Base-by-base conservation (phyloP, 2,888 invertebrate genomes). In the Galerucella pusilla region DNA sequence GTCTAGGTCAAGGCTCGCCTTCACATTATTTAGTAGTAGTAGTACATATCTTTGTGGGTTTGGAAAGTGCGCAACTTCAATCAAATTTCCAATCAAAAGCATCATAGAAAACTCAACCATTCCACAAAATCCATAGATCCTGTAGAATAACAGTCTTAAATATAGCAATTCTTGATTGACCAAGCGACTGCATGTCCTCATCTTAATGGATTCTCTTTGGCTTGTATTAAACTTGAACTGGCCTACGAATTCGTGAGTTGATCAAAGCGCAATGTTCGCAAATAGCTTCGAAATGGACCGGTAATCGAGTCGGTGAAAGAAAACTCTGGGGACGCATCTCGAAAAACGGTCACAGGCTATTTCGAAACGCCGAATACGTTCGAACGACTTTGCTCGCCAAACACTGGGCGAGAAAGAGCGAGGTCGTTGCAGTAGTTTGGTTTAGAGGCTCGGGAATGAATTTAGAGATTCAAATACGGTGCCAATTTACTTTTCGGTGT, bases 261-360 rank as follows among this genome's bases (percentile, higher is more conserved):
- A 72, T 74, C 77, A 74, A 73, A 73, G 77, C 74, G 57, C 70
- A 64, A 54, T 71, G 77, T 73, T 77, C 76, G 75, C 76, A 78
- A 80, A 80, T 76, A 78, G 80, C 71, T 75, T 75, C 77, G 74
- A 80, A 78, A 79, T 78, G 75, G 76, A 74, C 73, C 77, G 65
- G 78, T 77, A 79, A 80, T 80, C 78, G 78, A 77, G 75, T 74
- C 68, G 68, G 57, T 35, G 11, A 25, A 45, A 74, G 75, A 68
- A 77, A 75, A 61, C 79, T 71, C 77, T 45, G 28, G 76, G 77
- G 79, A 77, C 72, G 68, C 75, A 73, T 76, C 69, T 77, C 69
- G 75, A 71, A 71, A 57, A 42, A 57, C 63, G 71, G 71, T 71
- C 71, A 71, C 71, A 71, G 65, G 65, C 71, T 42, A 66, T 65